Conservation (phyloP, 2,888 invertebrate genomes). For the Oasisia sp. region DNA sequence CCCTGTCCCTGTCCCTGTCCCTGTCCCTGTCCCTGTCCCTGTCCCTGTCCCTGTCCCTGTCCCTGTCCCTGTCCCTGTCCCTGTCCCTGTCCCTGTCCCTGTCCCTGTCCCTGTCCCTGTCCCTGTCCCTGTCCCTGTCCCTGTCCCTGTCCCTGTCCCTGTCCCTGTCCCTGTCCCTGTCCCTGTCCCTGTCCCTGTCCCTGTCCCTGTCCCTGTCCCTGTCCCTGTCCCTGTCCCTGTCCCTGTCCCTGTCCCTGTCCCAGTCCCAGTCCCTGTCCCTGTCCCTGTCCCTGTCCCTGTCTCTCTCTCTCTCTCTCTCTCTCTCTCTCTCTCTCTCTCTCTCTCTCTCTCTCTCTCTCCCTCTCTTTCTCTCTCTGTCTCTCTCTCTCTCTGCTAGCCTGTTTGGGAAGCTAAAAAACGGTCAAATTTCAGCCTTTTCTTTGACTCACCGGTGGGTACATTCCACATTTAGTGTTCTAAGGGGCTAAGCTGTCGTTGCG, state of each 20-base stretch:
- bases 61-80: background rate
- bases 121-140: background rate
- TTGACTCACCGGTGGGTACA: too few species aligned
- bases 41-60: background rate
- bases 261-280: background rate
- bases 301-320: conserved; percentile 20
- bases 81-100: background rate
- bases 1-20: background rate
- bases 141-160: background rate
- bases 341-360: conserved; percentile 19
- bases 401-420: too few species aligned
- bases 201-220: background rate
- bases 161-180: background rate
- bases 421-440: too few species aligned
- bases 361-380: conserved; percentile 13
- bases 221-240: background rate
- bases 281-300: too few species aligned
- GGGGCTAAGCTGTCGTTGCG: too few species aligned
- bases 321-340: conserved; percentile 21
- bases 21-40: background rate
- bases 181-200: background rate
- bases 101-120: background rate
- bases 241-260: background rate
- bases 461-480: too few species aligned
- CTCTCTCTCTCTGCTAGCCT: background rate